phyloP scores from a whole-genome alignment of 2,888 invertebrate genomes.

The Pherbina coryleti region DNA sequence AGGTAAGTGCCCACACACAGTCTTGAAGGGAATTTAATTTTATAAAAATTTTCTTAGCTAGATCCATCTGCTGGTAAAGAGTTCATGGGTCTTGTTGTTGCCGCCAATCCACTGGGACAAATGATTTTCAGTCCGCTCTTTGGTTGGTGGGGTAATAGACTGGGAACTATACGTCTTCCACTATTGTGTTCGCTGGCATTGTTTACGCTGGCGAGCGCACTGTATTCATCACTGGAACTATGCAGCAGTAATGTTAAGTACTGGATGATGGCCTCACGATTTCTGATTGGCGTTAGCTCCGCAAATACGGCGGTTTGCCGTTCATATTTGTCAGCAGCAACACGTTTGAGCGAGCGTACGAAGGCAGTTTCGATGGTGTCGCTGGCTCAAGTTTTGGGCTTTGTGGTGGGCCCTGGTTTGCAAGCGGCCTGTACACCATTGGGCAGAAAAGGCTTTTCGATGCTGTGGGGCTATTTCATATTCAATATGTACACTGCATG shows the following conservation, averaged over 20 bases:
- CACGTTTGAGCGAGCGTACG: slow-evolving; percentile 83
- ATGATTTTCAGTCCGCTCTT: slow-evolving; percentile 87
- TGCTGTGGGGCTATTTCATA: slow-evolving; percentile 72
- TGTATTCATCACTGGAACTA: slow-evolving; percentile 83
- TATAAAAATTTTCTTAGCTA: slow-evolving; percentile 73
- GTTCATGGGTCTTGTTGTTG: slow-evolving; percentile 86
- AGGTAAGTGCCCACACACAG: slow-evolving; percentile 72
- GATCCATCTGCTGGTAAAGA: slow-evolving; percentile 84
- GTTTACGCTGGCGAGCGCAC: slow-evolving; percentile 79
- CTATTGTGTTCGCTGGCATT: slow-evolving; percentile 78
- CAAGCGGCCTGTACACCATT: slow-evolving; percentile 86
- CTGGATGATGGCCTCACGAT: slow-evolving; percentile 83
- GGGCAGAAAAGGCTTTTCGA: slow-evolving; percentile 75
- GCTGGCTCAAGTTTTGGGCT: slow-evolving; percentile 87
- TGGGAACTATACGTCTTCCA: slow-evolving; percentile 80
- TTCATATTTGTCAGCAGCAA: slow-evolving; percentile 87
- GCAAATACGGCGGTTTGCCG: slow-evolving; percentile 88
- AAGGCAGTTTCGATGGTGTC: slow-evolving; percentile 87
- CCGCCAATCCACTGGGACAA: slow-evolving; percentile 89
- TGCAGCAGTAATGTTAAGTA: slow-evolving; percentile 76
- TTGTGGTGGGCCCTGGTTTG: slow-evolving; percentile 86
- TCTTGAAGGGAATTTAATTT: too few relatives aligned
- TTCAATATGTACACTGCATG: slow-evolving; percentile 90
- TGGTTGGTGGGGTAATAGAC: slow-evolving; percentile 86
- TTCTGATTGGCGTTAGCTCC: slow-evolving; percentile 84